A percentile compares a stretch with the other conserved stretches of the same genome.
Evolutionary conservation across 2,797 vertebrate species (phyloP).

Genomic region (Sylvilagus floridanus): DNA sequence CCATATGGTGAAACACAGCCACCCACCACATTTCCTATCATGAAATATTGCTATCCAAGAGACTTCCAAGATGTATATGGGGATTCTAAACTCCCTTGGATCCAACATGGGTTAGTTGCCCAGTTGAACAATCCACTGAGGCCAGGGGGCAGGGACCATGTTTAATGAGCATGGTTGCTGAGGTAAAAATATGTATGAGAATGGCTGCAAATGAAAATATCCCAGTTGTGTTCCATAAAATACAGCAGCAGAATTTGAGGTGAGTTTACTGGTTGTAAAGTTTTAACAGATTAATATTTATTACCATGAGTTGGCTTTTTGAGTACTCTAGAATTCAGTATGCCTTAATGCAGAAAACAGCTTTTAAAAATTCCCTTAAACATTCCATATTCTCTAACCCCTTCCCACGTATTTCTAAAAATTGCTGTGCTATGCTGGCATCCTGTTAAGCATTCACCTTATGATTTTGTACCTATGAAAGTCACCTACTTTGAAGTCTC

Average conservation of each 20-base stretch:
- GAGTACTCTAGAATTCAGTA: not conserved
- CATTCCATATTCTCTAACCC: not conserved
- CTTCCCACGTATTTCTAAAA: not conserved
- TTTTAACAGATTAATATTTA: constrained; percentile 6
- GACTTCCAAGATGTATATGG: not conserved
- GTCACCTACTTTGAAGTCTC: constrained; percentile 12
- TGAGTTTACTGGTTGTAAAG: not conserved
- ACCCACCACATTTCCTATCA: not conserved
- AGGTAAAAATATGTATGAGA: not conserved
- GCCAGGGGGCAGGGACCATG: not conserved
- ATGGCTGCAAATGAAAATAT: not conserved
- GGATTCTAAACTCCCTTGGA: not conserved
- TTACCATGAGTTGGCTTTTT: not conserved
- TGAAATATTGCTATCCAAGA: not conserved
- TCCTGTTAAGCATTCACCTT: not conserved
- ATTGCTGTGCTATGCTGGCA: not conserved
- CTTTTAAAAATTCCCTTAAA: not conserved
- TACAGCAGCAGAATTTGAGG: not conserved
- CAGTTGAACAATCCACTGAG: not conserved
- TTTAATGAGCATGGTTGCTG: not conserved
- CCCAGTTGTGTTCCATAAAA: not conserved
- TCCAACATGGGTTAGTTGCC: not conserved
- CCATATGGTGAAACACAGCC: not conserved
- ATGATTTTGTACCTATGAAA: constrained; percentile 47
- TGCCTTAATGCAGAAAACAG: not conserved